Evolutionary conservation across 2,888 invertebrate genomes (phyloP).

Genomic region (Thecophora atra): DNA sequence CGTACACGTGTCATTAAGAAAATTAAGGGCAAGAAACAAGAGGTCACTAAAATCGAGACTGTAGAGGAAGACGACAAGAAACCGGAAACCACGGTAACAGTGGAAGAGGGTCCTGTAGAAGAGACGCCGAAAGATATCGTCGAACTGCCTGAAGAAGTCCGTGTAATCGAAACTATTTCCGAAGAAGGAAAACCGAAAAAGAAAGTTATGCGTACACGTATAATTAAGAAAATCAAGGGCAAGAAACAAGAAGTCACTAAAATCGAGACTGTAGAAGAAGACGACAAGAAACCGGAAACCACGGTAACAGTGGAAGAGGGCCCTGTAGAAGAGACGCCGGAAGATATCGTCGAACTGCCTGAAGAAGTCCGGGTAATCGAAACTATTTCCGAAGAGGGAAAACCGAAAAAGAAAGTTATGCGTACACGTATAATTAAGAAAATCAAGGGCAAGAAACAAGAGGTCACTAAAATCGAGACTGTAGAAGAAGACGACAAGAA

Average conservation of each 20-base stretch:
- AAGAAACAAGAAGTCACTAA: slow-evolving; percentile 13
- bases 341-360: slow-evolving; percentile 5
- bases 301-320: slow-evolving; percentile 18
- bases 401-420: slow-evolving; percentile 21
- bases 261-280: slow-evolving; percentile 21
- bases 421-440: slow-evolving; percentile 30
- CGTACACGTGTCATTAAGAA: slow-evolving; percentile 52
- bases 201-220: neutral
- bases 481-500: slow-evolving; percentile 31
- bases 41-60: slow-evolving; percentile 52
- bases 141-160: slow-evolving; percentile 55
- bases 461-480: slow-evolving; percentile 26
- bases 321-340: neutral
- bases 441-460: slow-evolving; percentile 26
- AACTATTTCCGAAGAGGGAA: slow-evolving; percentile 28
- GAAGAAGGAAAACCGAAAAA: slow-evolving; percentile 4
- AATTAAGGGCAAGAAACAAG: slow-evolving; percentile 51
- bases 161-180: slow-evolving; percentile 22
- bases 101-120: slow-evolving; percentile 42
- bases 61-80: slow-evolving; percentile 52
- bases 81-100: slow-evolving; percentile 48
- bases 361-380: slow-evolving; percentile 26
- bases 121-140: neutral
- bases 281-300: slow-evolving; percentile 19
- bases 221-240: slow-evolving; percentile 13